These are phyloP conservation scores for Proisotoma minuta DNA, from an alignment of 2,888 invertebrate species.

Conservation along the genomic window DNA sequence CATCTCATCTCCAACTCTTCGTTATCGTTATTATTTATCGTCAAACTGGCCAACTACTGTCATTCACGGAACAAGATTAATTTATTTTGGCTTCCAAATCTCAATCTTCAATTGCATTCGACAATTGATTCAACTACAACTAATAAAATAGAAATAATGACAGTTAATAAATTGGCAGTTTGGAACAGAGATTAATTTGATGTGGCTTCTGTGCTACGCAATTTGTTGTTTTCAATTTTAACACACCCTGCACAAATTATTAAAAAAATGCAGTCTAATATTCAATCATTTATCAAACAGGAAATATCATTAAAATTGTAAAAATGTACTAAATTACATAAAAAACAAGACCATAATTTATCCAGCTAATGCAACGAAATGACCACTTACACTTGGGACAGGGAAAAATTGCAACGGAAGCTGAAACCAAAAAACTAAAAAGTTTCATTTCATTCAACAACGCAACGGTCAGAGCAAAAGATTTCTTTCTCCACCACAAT, in stretches of 20 bases:
- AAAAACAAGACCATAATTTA: background rate
- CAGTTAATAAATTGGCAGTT: no score
- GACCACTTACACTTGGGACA: constrained; percentile 15
- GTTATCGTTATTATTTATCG: constrained; percentile 2
- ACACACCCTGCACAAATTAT: no score
- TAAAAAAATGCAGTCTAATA: no score
- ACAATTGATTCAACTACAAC: no score
- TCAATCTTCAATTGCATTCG: no score
- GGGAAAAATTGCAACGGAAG: constrained; percentile 10
- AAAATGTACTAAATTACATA: background rate
- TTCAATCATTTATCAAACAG: constrained; percentile 1
- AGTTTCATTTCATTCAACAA: background rate
- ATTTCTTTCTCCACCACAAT: background rate
- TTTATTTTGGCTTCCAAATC: no score
- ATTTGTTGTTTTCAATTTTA: no score
- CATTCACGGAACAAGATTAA: no score
- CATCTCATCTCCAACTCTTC: constrained; percentile 8
- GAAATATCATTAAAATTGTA: background rate
- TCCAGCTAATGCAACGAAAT: constrained; percentile 15
- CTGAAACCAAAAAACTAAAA: background rate
- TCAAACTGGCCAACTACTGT: background rate
- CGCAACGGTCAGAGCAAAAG: background rate
- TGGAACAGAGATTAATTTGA: no score
- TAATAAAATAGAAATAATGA: no score
- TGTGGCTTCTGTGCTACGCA: no score